These are phyloP conservation scores for Fregata magnificens DNA, from an alignment of 2,113 vertebrate genomes.

Conservation along the genomic window DNA sequence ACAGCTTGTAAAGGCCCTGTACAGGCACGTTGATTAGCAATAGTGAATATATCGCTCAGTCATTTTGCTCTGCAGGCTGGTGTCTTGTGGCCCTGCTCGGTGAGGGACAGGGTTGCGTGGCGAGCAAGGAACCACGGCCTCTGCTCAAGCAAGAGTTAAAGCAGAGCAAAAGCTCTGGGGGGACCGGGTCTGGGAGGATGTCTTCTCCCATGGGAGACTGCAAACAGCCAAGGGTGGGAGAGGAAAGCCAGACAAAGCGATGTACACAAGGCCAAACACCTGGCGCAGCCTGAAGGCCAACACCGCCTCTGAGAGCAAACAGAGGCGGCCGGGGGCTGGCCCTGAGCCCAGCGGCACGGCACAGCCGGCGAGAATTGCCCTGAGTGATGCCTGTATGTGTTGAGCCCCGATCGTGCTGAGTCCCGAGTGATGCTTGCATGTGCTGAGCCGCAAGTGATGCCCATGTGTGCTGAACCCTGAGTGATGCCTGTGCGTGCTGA, in stretches of 20 bases:
- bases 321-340: not conserved
- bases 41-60: not conserved
- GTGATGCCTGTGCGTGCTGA: not conserved
- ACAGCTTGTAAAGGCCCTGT: not conserved
- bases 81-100: accelerated
- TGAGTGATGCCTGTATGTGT: accelerated
- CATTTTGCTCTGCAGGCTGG: not conserved
- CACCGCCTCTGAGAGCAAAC: not conserved
- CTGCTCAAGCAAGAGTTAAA: not conserved
- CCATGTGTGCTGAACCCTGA: not conserved
- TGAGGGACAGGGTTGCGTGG: accelerated
- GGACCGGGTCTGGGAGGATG: not conserved
- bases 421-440: not conserved
- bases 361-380: accelerated
- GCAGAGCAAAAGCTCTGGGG: not conserved
- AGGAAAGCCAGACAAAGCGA: not conserved
- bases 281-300: not conserved
- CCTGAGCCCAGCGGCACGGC: not conserved
- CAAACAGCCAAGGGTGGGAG: not conserved
- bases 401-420: not conserved
- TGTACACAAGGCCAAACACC: not conserved
- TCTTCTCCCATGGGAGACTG: not conserved
- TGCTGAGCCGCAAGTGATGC: accelerated
- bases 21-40: not conserved
- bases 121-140: not conserved